Evolutionary conservation across 2,797 vertebrate species (phyloP), one percentile per base, ranked within the genome.

Genomic region (Eidolon dupreanum): DNA sequence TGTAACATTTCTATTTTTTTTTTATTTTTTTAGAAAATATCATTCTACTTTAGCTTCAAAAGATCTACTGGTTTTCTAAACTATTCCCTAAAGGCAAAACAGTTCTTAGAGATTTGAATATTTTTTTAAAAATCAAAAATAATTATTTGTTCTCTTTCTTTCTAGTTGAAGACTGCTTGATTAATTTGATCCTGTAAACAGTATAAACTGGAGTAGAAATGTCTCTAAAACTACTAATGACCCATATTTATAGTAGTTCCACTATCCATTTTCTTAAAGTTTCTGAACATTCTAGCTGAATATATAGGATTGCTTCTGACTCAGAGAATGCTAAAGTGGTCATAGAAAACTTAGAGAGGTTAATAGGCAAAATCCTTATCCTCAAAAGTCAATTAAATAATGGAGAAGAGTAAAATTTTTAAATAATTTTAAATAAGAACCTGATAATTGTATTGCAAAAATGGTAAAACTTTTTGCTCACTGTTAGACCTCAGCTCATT

Each of bases 171-270:
- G 9, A 57, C 9, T 82, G 7, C 46, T 86, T 89, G 51, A 41
- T 65, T 51, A 88, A 73, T 92, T 41, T 65, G 36, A 70, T 74
- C 3, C 31, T 63, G 1, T 16, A 93, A 26, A 75, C 3, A 75
- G 8, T 55, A 70, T 28, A 86, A 81, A 78, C 0, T 57, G 31
- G 33, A 71, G 36, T 83, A 16, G 38, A 75, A 77, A 36, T 68
- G 10, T 85, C 20, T 81, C 51, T 70, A 92, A 93, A 81, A 81
- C 20, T 13, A n/a, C 24, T 81, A 95, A 93, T 78, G 16, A 55
- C 73, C 17, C 43, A 31, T 41, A 51, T 10, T 17, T 20, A 73
- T 41, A 61, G 53, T 33, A 26, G 41, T 91, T 74, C 41, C 6
- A 85, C 79, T 88, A 59, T 84, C 5, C 9, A 17, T 63, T 43